phyloP scores from a whole-genome alignment of 2,113 vertebrate genomes.

The Fulmarus glacialis region DNA sequence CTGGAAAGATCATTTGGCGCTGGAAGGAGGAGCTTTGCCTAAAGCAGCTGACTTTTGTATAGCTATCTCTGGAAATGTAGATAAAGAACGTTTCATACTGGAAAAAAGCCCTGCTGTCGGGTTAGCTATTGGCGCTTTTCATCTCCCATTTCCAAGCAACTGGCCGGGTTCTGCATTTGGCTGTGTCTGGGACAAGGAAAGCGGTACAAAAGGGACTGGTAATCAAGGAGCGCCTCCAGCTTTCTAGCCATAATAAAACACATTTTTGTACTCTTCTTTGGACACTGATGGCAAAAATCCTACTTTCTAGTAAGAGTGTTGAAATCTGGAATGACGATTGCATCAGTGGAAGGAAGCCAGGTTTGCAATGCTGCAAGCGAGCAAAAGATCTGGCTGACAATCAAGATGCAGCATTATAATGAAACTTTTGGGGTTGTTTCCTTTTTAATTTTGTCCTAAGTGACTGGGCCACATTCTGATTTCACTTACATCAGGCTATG shows the following conservation, averaged over 20 bases:
- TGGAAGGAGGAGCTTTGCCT: not conserved
- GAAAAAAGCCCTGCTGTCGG: not conserved
- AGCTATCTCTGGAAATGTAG: constrained; percentile 12
- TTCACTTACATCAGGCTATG: not conserved
- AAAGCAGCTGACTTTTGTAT: not conserved
- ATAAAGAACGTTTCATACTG: constrained; percentile 19
- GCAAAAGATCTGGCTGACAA: constrained; percentile 18
- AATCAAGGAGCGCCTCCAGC: not conserved
- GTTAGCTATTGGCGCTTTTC: not conserved
- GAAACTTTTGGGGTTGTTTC: not conserved
- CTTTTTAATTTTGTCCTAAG: not conserved
- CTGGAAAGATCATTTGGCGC: not conserved
- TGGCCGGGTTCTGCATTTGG: not conserved
- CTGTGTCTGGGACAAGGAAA: not conserved
- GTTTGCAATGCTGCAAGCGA: not conserved
- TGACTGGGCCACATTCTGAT: not conserved
- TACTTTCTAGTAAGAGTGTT: not conserved
- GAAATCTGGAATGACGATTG: not conserved
- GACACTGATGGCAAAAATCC: not conserved
- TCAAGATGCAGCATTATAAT: not conserved
- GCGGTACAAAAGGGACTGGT: not conserved
- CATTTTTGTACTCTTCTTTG: constrained; percentile 6
- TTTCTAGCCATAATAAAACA: not conserved
- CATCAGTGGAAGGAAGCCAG: constrained; percentile 24
- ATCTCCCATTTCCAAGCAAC: not conserved